Conservation (phyloP, 1,140 invertebrate species). For the Sipha flava region DNA sequence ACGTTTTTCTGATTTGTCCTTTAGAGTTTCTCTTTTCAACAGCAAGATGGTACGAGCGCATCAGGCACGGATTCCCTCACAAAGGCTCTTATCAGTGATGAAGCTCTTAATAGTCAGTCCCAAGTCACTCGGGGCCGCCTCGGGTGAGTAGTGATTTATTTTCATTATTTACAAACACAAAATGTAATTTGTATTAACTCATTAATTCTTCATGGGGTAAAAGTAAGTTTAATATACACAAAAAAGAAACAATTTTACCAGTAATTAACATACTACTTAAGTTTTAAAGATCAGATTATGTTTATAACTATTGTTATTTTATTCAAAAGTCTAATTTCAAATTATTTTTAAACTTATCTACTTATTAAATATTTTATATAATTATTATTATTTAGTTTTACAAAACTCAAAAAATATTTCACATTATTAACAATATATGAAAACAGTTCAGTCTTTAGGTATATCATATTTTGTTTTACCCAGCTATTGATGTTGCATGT, state of each 20-base stretch:
- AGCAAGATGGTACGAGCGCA: slow-evolving; percentile 39
- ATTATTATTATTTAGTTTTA: neutral
- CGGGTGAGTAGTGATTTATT: slow-evolving; percentile 42
- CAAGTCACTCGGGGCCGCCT: slow-evolving; percentile 43
- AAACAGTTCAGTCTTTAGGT: neutral
- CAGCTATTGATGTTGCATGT: neutral
- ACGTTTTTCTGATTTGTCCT: slow-evolving; percentile 35
- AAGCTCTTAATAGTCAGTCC: slow-evolving; percentile 37
- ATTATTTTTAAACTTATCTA: too few species aligned
- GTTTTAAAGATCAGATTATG: neutral
- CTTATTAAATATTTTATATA: neutral
- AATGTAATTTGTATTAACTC: neutral
- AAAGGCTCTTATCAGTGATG: slow-evolving; percentile 48
- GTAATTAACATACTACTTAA: too few species aligned
- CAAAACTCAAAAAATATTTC: neutral
- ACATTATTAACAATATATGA: neutral
- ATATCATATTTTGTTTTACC: neutral
- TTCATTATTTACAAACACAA: neutral
- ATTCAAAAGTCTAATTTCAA: neutral
- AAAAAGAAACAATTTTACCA: neutral
- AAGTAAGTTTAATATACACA: neutral
- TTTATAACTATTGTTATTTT: neutral
- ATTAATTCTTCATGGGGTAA: neutral
- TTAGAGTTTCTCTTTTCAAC: slow-evolving; percentile 41
- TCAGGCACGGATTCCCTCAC: slow-evolving; percentile 47